Base-by-base conservation (phyloP, 2,888 invertebrate species). In the Athripsodes cinereus region DNA sequence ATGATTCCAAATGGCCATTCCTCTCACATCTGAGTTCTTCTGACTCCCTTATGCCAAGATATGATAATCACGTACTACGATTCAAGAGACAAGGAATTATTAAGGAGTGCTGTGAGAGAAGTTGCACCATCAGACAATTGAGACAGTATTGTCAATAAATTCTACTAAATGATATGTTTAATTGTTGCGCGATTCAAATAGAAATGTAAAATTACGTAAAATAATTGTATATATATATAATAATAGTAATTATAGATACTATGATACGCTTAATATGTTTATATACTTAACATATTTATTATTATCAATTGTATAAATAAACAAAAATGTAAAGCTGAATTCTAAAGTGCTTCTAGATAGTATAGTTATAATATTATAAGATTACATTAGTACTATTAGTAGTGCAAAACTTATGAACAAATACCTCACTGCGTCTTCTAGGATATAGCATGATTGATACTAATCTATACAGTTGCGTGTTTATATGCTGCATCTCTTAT, bases 71-170 rank as follows among this genome's bases (percentile, higher is more conserved):
- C 19, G 53, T 57, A 22, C 47, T 55, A 18, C 50, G 31, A 2
- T n/a, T 8, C n/a, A 40, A 40, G 49, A 52, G 64, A 13, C 63
- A 70, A 18, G 76, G 75, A n/a, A 69, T 74, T 52, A 68, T 71
- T 59, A 75, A 77, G 61, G 76, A 77, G 60, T 77, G 76, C 65
- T 77, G 76, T 64, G 59, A 66, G 31, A 75, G 74, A 59, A 58
- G 71, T 1, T 77, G 76, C 64, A 66, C 70, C 20, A 63, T 69
- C 21, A 64, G 65, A 18, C 74, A 75, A 65, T 61, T 76, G 55
- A 61, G 61, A 31, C 69, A 67, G 61, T 76, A 76, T 57, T 76
- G 76, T 31, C 40, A 40, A 13, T 40, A 40, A 40, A 40, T 40
- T 40, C n/a, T n/a, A n/a, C n/a, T n/a, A n/a, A n/a, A n/a, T n/a